Evolutionary conservation across 2,888 invertebrate genomes (phyloP), one percentile per base, ranked within the genome.

Genomic region (Tetropium fuscum): DNA sequence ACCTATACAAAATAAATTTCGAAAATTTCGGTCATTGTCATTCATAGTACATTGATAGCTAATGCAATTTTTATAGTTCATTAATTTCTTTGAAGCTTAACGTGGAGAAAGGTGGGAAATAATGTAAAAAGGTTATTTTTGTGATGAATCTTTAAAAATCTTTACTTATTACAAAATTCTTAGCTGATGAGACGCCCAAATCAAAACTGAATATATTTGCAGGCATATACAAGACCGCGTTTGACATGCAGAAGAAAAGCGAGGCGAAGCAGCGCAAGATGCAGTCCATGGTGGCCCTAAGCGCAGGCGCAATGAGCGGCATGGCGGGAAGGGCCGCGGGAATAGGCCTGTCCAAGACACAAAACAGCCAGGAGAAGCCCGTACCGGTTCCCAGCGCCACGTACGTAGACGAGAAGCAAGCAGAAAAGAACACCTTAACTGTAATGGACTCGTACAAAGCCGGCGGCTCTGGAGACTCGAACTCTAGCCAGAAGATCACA

Each of bases 241-340:
- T 97, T 78, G 94, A 95, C 71, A 95, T 98, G 93, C 97, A 98
- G 80, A 94, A 95, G 80, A 96, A 97, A 78, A 95, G 97, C 72
- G 95, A 97, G 82, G 96, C 94, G 0, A 98, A 98, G 73, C 95
- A 97, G 77, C 88, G 95, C 20, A 96, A 97, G 82, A 94, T 96
- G 93, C 94, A 95, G 74, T 94, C 94, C 4, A 94, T 96, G 93
- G 95, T 96, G 6, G 94, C 94, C 0, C 81, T 95, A 60, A 93
- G 93, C 76, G 94, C 94, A 0, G 94, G 94, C 0, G 93, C 94
- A 0, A 94, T 94, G 93, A 90, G 92, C 0, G 72, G 94, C 0
- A 94, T 94, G 93, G 93, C 94, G 0, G 93, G 93, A 0, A 84
- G 93, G 53, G 92, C 94, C 0, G 94, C 95, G 0, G 94, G 94